Percentiles rank a stretch among this genome's conserved stretches.
Conservation (phyloP, 1,140 invertebrate species). For the Aphis craccivora region DNA sequence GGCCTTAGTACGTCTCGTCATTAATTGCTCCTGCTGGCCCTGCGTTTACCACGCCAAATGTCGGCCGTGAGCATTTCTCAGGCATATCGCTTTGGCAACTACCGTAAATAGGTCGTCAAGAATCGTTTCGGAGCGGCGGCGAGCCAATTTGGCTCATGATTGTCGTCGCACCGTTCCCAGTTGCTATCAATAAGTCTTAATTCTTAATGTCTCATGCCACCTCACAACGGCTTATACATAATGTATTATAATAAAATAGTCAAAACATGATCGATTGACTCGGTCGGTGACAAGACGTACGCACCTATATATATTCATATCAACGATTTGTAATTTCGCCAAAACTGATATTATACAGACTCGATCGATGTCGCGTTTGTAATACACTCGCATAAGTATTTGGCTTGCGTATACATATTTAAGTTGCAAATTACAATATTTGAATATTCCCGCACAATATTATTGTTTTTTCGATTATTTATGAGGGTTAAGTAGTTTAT, state of each 20-base stretch:
- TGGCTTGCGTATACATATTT: no score
- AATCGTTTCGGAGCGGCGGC: background rate
- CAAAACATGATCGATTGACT: background rate
- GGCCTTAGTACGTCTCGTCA: background rate
- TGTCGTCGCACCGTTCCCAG: background rate
- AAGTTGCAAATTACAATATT: background rate
- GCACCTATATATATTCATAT: background rate
- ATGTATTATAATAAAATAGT: background rate
- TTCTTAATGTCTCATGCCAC: background rate
- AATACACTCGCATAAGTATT: background rate
- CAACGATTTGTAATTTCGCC: background rate
- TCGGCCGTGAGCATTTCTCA: background rate
- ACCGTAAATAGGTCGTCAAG: background rate
- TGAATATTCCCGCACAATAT: background rate
- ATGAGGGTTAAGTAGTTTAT: background rate
- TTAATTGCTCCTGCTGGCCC: background rate
- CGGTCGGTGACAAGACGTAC: background rate
- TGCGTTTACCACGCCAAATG: background rate
- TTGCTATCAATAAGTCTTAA: background rate
- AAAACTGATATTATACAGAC: background rate
- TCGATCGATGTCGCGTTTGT: background rate
- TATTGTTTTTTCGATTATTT: background rate
- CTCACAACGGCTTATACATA: background rate
- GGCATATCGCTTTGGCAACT: background rate
- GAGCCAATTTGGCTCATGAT: constrained; percentile 10